Evolutionary conservation across 1,140 invertebrate genomes (phyloP).

Genomic region (Leguminivora glycinivorella): DNA sequence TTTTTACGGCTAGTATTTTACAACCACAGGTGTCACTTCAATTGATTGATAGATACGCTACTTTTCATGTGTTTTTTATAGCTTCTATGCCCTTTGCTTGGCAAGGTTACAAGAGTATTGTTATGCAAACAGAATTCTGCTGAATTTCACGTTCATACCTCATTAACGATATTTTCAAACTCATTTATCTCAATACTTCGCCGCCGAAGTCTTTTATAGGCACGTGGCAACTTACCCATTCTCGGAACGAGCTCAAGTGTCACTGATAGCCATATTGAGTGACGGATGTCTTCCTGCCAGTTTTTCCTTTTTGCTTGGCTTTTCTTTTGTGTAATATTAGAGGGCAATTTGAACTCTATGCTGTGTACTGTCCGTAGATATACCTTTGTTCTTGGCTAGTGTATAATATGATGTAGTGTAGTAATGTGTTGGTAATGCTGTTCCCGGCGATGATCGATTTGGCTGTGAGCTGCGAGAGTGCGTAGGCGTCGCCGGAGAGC

Average conservation of each 20-base stretch:
- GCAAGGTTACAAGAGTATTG: not conserved
- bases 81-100: conserved; percentile 3
- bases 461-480: conserved; percentile 38
- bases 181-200: conserved; percentile 30
- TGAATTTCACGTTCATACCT: conserved; percentile 31
- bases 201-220: conserved; percentile 23
- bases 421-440: conserved; percentile 38
- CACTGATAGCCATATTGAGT: conserved; percentile 51
- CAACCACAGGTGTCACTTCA: conserved; percentile 38
- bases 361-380: not conserved
- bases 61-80: conserved; percentile 33
- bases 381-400: not conserved
- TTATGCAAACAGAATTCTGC: not conserved
- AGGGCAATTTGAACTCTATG: not conserved
- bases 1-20: conserved; percentile 50
- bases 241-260: conserved; percentile 51
- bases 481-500: conserved; percentile 47
- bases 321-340: conserved; percentile 1
- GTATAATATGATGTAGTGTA: no score
- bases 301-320: conserved; percentile 38
- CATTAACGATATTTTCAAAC: conserved; percentile 33
- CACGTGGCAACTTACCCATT: conserved; percentile 49
- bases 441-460: conserved; percentile 51
- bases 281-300: conserved; percentile 67
- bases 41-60: conserved; percentile 44